Percentiles rank a stretch among this genome's conserved stretches.
Conservation (phyloP, 1,140 invertebrate species). For the Danaus melanippus region DNA sequence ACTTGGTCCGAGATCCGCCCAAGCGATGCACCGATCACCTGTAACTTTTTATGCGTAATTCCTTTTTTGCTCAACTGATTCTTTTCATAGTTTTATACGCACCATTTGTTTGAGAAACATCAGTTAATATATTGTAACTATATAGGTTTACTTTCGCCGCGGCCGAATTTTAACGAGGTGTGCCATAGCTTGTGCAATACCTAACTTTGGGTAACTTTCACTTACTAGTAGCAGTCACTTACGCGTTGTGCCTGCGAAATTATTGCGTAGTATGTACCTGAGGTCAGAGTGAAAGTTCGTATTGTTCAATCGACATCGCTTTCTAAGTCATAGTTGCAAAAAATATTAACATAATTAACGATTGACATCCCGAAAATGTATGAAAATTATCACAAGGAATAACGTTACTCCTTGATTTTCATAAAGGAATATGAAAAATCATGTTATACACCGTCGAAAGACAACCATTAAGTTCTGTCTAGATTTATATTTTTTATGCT, state of each 20-base stretch:
- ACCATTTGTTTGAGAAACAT: slow-evolving; percentile 5
- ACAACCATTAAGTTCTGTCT: too few relatives aligned
- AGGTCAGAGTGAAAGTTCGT: slow-evolving; percentile 63
- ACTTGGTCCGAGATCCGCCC: slow-evolving; percentile 53
- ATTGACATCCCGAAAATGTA: too few relatives aligned
- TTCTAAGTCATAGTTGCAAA: slow-evolving; percentile 16
- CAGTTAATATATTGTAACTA: slow-evolving; percentile 22
- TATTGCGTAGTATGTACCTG: slow-evolving; percentile 51
- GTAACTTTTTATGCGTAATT: slow-evolving; percentile 40
- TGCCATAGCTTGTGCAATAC: slow-evolving; percentile 61
- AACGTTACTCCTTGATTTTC: too few relatives aligned
- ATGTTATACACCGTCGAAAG: too few relatives aligned
- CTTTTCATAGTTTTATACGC: slow-evolving; percentile 1
- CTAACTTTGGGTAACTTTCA: slow-evolving; percentile 68
- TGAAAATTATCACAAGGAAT: too few relatives aligned
- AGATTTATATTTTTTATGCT: too few relatives aligned
- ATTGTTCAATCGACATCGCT: slow-evolving; percentile 41
- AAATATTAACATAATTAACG: too few relatives aligned
- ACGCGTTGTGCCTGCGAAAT: slow-evolving; percentile 62
- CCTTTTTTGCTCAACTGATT: slow-evolving; percentile 24
- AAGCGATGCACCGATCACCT: slow-evolving; percentile 60
- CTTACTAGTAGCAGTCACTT: slow-evolving; percentile 42
- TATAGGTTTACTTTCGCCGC: slow-evolving; percentile 56
- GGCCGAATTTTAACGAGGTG: slow-evolving; percentile 65
- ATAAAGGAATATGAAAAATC: too few relatives aligned